Base-by-base conservation (phyloP, 2,888 invertebrate genomes). In the Synanthedon tipuliformis region DNA sequence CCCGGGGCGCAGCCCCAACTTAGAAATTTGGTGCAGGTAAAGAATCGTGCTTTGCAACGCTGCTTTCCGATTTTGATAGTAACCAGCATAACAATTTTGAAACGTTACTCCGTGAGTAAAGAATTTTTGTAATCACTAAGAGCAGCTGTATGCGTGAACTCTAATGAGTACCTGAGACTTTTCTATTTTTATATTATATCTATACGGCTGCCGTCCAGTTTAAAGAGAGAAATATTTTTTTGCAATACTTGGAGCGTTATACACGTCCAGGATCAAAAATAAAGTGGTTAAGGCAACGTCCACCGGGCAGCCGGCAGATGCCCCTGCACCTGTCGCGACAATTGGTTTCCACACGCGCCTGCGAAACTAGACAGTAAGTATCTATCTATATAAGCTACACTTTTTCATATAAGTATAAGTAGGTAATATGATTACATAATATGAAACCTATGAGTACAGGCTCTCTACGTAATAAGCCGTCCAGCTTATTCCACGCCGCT, bases 331-430 rank as follows among this genome's bases (percentile, higher is more conserved):
- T 87, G 86, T 73, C 71, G 53, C 65, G 57, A 71, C 79, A 83
- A 83, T 83, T 82, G 83, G 73, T 65, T 67, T 69, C 68, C 74
- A 78, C 79, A 79, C 81, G 79, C 77, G 74, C 75, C 71, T 71
- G 63, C 65, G 63, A 34, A 34, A 34, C 34, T 34, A 34, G 34
- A 34, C 34, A 34, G 10, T 45, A n/a, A n/a, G n/a, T n/a, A n/a
- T n/a, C n/a, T n/a, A 45, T 13, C 41, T 45, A 12, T 8, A 45
- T 10, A 45, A 45, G 10, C 45, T 45, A 45, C 13, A 45, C 8
- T 11, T 8, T 15, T 45, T n/a, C 11, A 13, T 13, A 3, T n/a
- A n/a, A n/a, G n/a, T n/a, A n/a, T n/a, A n/a, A n/a, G n/a, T n/a
- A n/a, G n/a, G n/a, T n/a, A 12, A 1, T 45, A 12, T 23, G 23